Evolutionary conservation across 2,888 invertebrate species (phyloP).

Genomic region (Eubasilissa splendida): DNA sequence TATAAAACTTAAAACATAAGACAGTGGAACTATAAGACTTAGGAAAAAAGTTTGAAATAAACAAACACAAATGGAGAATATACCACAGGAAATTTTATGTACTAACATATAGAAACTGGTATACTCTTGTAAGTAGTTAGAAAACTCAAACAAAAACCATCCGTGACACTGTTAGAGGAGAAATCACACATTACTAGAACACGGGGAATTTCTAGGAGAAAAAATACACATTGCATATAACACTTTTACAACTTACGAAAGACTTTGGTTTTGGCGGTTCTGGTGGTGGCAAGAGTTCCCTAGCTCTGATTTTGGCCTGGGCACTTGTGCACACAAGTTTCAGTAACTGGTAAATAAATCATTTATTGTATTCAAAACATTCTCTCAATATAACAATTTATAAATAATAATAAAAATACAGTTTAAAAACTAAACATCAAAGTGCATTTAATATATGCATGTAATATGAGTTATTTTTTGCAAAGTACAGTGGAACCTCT

Average conservation of each 20-base stretch:
- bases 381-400: no score
- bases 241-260: constrained; percentile 28
- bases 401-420: no score
- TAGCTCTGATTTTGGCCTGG: constrained; percentile 48
- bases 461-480: no score
- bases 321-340: constrained; percentile 48
- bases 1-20: neutral
- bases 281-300: constrained; percentile 34
- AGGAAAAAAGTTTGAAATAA: no score
- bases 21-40: no score
- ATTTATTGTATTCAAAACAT: no score
- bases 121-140: neutral
- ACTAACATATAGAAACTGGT: no score
- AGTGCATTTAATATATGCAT: no score
- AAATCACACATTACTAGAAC: constrained; percentile 20
- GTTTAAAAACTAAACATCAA: no score
- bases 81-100: no score
- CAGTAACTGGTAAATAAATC: constrained; percentile 51
- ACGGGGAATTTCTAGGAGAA: constrained; percentile 18
- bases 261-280: constrained; percentile 32
- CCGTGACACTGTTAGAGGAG: neutral
- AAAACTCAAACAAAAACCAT: constrained; percentile 15
- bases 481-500: no score
- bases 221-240: constrained; percentile 20
- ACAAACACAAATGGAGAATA: no score